Evolutionary conservation across 2,888 invertebrate genomes (phyloP).

Genomic region (Hydraecia micacea): DNA sequence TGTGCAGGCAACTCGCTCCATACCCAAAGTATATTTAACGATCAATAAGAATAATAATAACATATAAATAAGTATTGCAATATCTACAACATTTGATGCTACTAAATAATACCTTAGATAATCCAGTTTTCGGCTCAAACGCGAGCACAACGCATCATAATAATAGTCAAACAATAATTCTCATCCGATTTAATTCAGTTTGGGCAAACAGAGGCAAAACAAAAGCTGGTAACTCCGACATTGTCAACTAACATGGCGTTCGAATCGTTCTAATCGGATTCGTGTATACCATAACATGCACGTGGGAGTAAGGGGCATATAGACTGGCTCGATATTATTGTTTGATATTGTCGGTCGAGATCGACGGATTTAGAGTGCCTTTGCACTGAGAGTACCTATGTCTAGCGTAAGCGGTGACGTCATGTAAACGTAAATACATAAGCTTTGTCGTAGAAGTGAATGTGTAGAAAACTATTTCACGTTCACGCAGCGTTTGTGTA

Average conservation of each 20-base stretch:
- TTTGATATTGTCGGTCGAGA: constrained; percentile 23
- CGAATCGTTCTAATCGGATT: constrained; percentile 64
- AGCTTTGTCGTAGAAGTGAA: not conserved
- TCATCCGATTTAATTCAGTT: constrained; percentile 62
- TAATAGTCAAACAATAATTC: constrained; percentile 58
- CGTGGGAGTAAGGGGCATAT: constrained; percentile 39
- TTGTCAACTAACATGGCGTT: constrained; percentile 62
- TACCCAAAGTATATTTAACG: not conserved
- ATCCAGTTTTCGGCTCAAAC: constrained; percentile 27
- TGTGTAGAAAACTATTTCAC: not conserved
- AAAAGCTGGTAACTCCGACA: constrained; percentile 59
- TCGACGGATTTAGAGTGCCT: constrained; percentile 26
- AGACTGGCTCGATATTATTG: constrained; percentile 48
- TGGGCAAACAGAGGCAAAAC: constrained; percentile 54
- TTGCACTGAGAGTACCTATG: constrained; percentile 2
- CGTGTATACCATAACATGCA: constrained; percentile 61
- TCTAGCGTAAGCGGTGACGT: not conserved
- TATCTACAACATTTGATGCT: not conserved
- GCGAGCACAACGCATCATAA: constrained; percentile 33
- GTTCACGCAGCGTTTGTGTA: not conserved
- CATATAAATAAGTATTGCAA: not conserved
- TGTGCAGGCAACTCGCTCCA: not conserved
- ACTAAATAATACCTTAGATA: constrained; percentile 17
- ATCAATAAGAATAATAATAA: not conserved
- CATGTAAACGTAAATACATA: not conserved